Conservation (phyloP, 2,888 invertebrate genomes). For the Thera obeliscata region DNA sequence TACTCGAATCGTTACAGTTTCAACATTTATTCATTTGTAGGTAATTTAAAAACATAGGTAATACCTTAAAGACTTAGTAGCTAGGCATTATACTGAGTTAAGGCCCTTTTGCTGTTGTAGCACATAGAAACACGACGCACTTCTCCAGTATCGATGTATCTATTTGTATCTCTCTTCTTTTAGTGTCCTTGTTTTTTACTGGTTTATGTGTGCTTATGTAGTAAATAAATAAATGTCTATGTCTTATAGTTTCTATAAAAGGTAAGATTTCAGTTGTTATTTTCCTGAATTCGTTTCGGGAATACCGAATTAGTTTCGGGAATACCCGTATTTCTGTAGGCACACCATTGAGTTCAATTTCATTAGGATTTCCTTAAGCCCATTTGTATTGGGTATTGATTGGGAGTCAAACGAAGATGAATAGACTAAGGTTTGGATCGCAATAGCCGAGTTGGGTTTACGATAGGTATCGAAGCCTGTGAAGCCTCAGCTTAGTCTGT, state of each 20-base stretch:
- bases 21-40: background rate
- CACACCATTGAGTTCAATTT: slow-evolving; percentile 14
- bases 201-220: too few relatives aligned
- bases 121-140: too few relatives aligned
- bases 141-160: too few relatives aligned
- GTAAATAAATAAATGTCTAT: too few relatives aligned
- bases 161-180: too few relatives aligned
- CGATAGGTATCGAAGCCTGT: background rate
- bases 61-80: too few relatives aligned
- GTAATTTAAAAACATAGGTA: too few relatives aligned
- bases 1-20: background rate
- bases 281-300: background rate
- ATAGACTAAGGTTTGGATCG: slow-evolving; percentile 3
- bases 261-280: background rate
- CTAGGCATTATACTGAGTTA: too few relatives aligned
- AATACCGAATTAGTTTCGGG: background rate
- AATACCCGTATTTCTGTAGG: slow-evolving; percentile 4
- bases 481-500: background rate
- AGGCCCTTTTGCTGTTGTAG: too few relatives aligned
- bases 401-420: slow-evolving; percentile 13
- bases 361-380: slow-evolving; percentile 13
- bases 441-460: background rate
- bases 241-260: too few relatives aligned
- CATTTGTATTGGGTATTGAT: slow-evolving; percentile 9
- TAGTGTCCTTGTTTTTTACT: too few relatives aligned